These are phyloP conservation scores for Noctua janthina DNA, from an alignment of 2,888 invertebrate genomes.

Conservation along the genomic window DNA sequence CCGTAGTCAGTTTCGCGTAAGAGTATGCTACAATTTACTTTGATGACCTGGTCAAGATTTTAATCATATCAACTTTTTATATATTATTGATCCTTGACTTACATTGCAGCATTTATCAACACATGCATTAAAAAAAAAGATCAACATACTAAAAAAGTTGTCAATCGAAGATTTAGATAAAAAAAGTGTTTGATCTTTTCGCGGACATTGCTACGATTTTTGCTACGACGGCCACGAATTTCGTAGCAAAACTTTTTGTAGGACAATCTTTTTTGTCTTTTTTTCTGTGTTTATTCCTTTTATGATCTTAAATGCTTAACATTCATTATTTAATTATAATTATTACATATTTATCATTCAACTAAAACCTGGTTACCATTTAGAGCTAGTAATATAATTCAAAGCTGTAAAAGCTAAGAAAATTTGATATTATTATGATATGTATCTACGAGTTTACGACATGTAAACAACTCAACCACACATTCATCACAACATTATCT, in stretches of 20 bases:
- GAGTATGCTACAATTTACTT: not conserved
- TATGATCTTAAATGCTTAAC: not conserved
- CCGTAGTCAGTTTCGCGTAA: not conserved
- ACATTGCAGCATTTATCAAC: not conserved
- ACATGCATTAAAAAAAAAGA: not conserved
- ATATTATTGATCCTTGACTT: not conserved
- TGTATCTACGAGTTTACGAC: constrained; percentile 2
- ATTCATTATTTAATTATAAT: not conserved
- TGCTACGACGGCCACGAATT: not conserved
- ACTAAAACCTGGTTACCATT: not conserved
- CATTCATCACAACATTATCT: constrained; percentile 13
- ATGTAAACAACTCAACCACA: not conserved
- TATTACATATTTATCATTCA: not conserved
- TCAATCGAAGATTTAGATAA: not conserved
- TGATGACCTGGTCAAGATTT: not conserved
- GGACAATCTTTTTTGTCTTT: not conserved
- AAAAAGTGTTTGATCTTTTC: not conserved
- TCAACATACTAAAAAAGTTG: not conserved
- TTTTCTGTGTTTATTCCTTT: not conserved
- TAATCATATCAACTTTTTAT: not conserved
- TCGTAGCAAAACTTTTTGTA: constrained; percentile 8
- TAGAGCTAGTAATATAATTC: not conserved
- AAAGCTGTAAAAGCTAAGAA: not conserved
- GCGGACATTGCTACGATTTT: not conserved
- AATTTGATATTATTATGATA: not conserved